Evolutionary conservation across 1,140 invertebrate genomes (phyloP).

Genomic region (Philaenus spumarius): DNA sequence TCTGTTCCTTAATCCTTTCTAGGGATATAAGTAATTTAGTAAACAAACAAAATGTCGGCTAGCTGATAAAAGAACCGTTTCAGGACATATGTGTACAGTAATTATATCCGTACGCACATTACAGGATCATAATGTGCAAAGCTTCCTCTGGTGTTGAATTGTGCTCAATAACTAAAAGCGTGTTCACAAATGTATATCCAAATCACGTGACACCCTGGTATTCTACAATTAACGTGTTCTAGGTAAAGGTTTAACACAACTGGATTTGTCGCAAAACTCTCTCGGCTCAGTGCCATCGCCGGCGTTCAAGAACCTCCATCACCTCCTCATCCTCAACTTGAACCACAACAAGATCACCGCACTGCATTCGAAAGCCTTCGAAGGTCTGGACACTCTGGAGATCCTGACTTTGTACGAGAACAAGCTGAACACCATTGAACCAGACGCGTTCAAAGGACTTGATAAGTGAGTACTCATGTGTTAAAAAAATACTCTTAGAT

Average conservation of each 20-base stretch:
- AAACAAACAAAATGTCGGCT: no score
- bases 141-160: no score
- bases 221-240: constrained; percentile 23
- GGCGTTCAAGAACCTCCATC: constrained; percentile 69
- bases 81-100: no score
- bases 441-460: constrained; percentile 73
- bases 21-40: no score
- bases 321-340: constrained; percentile 78
- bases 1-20: no score
- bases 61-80: no score
- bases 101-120: no score
- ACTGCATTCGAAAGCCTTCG: constrained; percentile 70
- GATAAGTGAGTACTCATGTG: constrained; percentile 63
- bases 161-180: no score
- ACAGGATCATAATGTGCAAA: no score
- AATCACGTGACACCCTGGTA: not conserved
- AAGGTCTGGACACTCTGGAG: constrained; percentile 75
- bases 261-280: constrained; percentile 76
- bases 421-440: constrained; percentile 66
- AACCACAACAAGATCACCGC: constrained; percentile 79
- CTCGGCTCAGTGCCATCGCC: constrained; percentile 67
- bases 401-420: constrained; percentile 85
- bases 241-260: constrained; percentile 75
- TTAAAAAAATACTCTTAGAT: no score
- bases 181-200: not conserved